These are phyloP conservation scores for Anastatus disparis DNA, from an alignment of 1,140 invertebrate species.

Conservation along the genomic window DNA sequence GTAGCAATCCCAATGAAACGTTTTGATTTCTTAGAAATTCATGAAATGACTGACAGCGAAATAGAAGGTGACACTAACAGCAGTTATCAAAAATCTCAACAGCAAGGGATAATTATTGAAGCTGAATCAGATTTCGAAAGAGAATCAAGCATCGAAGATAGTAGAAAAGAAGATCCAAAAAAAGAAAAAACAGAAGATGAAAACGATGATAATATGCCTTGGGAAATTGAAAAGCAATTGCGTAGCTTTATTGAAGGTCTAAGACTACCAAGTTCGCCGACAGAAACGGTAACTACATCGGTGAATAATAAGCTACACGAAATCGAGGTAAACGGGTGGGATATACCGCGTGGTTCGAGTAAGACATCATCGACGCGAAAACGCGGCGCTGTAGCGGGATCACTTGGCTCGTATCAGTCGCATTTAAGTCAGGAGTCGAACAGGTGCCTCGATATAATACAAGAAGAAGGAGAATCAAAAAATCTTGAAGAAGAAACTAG, in stretches of 20 bases:
- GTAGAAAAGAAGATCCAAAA: constrained; percentile 28
- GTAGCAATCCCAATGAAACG: neutral
- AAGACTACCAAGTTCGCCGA: constrained; percentile 64
- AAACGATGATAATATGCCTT: constrained; percentile 53
- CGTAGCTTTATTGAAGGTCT: constrained; percentile 71
- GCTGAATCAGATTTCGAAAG: constrained; percentile 70
- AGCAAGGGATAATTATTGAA: constrained; percentile 65
- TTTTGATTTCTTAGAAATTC: constrained; percentile 54
- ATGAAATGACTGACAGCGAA: constrained; percentile 54
- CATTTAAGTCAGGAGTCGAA: constrained; percentile 66
- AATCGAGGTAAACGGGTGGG: constrained; percentile 42
- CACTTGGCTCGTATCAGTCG: constrained; percentile 69
- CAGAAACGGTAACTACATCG: neutral
- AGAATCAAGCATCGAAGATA: constrained; percentile 52
- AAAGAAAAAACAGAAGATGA: constrained; percentile 37
- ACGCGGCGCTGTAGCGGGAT: constrained; percentile 61
- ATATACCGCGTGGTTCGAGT: neutral
- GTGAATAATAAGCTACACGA: neutral
- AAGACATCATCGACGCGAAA: constrained; percentile 62
- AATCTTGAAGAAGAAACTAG: constrained; percentile 46
- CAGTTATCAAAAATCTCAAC: neutral
- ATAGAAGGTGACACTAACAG: constrained; percentile 51
- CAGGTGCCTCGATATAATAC: constrained; percentile 74
- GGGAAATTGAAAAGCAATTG: constrained; percentile 65
- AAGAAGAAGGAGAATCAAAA: constrained; percentile 66